A percentile compares a stretch with the other conserved stretches of the same genome.
These are phyloP conservation scores for Tamandua tetradactyla DNA, from an alignment of 2,797 vertebrate species.

Conservation along the genomic window DNA sequence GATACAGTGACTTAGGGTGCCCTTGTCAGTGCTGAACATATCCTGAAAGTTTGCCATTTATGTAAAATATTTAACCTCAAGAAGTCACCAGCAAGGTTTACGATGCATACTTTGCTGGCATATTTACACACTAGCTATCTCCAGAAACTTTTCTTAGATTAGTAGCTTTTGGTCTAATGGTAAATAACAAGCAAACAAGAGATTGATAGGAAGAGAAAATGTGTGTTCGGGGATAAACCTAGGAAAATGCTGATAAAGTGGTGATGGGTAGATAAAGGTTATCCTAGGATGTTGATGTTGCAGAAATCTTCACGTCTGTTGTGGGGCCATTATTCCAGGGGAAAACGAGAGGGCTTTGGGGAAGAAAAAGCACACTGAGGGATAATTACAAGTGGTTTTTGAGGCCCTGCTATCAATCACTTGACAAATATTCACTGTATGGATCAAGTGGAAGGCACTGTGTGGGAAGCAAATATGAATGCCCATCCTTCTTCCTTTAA, in stretches of 20 bases:
- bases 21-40: background rate
- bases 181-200: conserved; percentile 12
- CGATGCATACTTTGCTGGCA: background rate
- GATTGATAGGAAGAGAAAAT: conserved; percentile 37
- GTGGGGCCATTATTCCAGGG: background rate
- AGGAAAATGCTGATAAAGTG: background rate
- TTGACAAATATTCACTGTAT: background rate
- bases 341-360: background rate
- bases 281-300: background rate
- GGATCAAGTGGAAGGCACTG: background rate
- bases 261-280: background rate
- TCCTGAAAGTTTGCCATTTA: background rate
- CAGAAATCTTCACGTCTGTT: background rate
- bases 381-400: background rate
- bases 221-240: background rate
- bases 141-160: conserved; percentile 40
- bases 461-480: background rate
- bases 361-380: background rate
- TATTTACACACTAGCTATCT: background rate
- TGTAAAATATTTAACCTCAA: conserved; percentile 44
- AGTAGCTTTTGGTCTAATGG: conserved; percentile 21
- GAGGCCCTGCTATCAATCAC: background rate
- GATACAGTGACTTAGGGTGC: background rate
- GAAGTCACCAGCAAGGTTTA: background rate
- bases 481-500: background rate